Percentiles rank a stretch among this genome's conserved stretches.
Evolutionary conservation across 2,797 vertebrate genomes (phyloP).

Genomic region (Benthosema pterotum): DNA sequence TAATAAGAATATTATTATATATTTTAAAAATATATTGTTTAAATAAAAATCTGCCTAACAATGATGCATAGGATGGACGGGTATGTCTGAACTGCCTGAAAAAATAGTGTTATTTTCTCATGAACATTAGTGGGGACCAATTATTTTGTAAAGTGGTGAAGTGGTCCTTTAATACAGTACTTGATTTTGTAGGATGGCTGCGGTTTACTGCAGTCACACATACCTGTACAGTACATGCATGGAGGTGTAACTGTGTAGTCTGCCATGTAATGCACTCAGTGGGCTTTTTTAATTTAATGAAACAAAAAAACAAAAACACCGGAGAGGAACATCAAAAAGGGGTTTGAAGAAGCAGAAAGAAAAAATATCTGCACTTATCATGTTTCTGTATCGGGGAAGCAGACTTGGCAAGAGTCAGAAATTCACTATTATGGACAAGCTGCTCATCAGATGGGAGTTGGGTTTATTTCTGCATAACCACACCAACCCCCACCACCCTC

Average conservation of each 20-base stretch:
- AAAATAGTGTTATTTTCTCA: too few relatives aligned
- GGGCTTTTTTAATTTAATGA: conserved; percentile 36
- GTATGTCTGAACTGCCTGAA: too few relatives aligned
- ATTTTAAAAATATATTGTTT: too few relatives aligned
- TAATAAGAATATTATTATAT: too few relatives aligned
- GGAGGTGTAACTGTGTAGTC: too few relatives aligned
- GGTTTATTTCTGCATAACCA: conserved; percentile 76
- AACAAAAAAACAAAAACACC: conserved; percentile 27
- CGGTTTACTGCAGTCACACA: conserved; percentile 37
- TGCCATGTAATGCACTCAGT: conserved; percentile 41
- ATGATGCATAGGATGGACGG: too few relatives aligned
- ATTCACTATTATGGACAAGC: conserved; percentile 83
- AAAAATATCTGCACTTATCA: conserved; percentile 75
- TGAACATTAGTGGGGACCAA: too few relatives aligned
- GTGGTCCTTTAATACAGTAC: too few relatives aligned
- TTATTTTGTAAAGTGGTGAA: too few relatives aligned
- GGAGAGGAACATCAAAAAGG: background rate
- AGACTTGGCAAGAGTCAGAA: conserved; percentile 73
- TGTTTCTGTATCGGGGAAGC: conserved; percentile 76
- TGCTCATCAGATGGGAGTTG: conserved; percentile 85
- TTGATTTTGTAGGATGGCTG: conserved; percentile 60
- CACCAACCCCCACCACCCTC: conserved; percentile 35
- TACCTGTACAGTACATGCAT: too few relatives aligned
- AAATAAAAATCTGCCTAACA: too few relatives aligned
- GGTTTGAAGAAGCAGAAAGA: conserved; percentile 34